Evolutionary conservation across 2,888 invertebrate species (phyloP), one percentile per base, ranked within the genome.

Genomic region (Junonia oenone): DNA sequence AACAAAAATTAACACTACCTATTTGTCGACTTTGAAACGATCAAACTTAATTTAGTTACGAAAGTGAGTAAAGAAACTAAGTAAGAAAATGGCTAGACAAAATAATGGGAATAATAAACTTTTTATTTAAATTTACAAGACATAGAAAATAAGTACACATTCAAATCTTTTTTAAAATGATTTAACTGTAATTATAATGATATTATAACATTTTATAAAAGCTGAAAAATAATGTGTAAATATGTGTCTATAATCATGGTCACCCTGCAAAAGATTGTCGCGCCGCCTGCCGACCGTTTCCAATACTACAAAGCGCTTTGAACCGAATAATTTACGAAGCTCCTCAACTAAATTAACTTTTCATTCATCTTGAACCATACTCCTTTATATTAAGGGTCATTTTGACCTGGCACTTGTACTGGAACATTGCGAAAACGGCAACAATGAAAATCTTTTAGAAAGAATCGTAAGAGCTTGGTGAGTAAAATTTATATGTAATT

Each of bases 311-410:
- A 58, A 65, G 63, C 55, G 61, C 64, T 59, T 45, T 57, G 62
- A 56, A 65, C 61, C 64, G 63, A 64, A 65, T 65, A 67, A 67
- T 67, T 63, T 62, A 62, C 61, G 62, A 65, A 67, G 57, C 45
- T 55, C 38, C 45, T 38, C 51, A 51, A 51, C 62, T 58, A 58
- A 54, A 55, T 48, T 59, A 54, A 37, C 29, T 45, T 26, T 52
- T 31, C 46, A 17, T 49, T 14, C n/a, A 4, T 6, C 6, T 9
- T 55, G 13, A 14, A 35, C 58, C 29, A 19, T 62, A 54, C 11
- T 5, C 13, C 38, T 5, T 33, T 19, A 22, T 0, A 9, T 27
- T 54, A 63, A 19, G 19, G 55, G 46, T 26, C 5, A 11, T 37
- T 58, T 58, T 52, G 0, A 9, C 29, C 1, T 13, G 27, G 9